Percentiles rank a stretch among this genome's conserved stretches.
phyloP scores from a whole-genome alignment of 2,113 vertebrate genomes.

The Trogon melanurus region DNA sequence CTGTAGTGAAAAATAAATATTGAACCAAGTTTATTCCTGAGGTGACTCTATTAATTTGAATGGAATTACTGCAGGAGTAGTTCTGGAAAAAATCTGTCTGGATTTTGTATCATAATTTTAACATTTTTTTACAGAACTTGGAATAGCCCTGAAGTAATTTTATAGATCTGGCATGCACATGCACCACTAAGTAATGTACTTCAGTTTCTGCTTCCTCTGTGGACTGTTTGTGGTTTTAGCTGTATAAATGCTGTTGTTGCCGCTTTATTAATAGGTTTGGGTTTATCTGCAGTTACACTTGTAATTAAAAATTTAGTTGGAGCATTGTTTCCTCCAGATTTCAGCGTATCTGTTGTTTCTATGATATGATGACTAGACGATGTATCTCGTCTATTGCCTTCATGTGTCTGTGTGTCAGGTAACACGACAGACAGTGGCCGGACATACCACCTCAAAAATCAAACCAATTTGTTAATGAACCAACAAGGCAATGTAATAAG shows the following conservation, averaged over 20 bases:
- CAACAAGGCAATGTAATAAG: slow-evolving; percentile 10
- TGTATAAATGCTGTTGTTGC: background rate
- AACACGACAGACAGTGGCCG: slow-evolving; percentile 29
- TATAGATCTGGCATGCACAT: background rate
- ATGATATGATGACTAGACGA: background rate
- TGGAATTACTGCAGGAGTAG: background rate
- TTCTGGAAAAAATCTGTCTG: background rate
- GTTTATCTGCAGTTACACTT: background rate
- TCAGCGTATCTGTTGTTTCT: background rate
- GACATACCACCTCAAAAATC: slow-evolving; percentile 45
- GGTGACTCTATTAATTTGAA: slow-evolving; percentile 21
- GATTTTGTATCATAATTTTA: slow-evolving; percentile 12
- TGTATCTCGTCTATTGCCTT: background rate
- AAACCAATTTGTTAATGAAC: slow-evolving; percentile 59
- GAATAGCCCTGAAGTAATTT: background rate
- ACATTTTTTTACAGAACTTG: slow-evolving; percentile 1
- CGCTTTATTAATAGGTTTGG: background rate
- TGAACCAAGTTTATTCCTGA: slow-evolving; percentile 44
- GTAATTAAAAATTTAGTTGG: slow-evolving; percentile 10
- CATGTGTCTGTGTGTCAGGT: slow-evolving; percentile 18
- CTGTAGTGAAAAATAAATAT: slow-evolving; percentile 15
- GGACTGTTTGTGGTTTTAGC: slow-evolving; percentile 3
- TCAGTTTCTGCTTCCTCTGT: background rate
- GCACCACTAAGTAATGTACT: background rate
- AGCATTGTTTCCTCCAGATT: background rate